phyloP scores from a whole-genome alignment of 2,888 invertebrate genomes.

The Phragmatobia fuliginosa region DNA sequence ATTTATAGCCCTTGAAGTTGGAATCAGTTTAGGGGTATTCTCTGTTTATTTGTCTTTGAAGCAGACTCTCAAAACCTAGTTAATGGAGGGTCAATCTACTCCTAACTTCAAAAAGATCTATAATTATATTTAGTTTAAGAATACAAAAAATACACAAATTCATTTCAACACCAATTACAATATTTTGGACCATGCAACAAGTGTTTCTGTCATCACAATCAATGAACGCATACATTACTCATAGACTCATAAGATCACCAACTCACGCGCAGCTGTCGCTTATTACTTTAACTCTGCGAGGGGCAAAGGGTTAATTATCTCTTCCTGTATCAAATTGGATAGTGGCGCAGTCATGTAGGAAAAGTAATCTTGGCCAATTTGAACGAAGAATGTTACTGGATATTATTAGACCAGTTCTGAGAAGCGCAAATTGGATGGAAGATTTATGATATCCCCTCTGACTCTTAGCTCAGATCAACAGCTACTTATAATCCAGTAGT shows the following conservation, averaged over 20 bases:
- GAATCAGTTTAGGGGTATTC: neutral
- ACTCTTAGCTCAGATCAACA: neutral
- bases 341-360: constrained; percentile 2
- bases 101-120: too few species aligned
- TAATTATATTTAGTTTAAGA: neutral
- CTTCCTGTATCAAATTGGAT: constrained; percentile 14
- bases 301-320: constrained; percentile 11
- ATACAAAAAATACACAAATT: too few species aligned
- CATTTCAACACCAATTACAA: neutral
- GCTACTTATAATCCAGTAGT: too few species aligned
- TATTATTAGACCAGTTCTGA: neutral
- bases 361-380: constrained; percentile 5
- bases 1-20: neutral
- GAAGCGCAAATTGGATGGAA: neutral
- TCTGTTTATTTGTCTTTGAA: neutral
- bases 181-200: neutral
- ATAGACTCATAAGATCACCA: constrained; percentile 5
- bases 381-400: neutral
- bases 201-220: neutral
- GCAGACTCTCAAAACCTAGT: neutral
- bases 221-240: constrained; percentile 11
- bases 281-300: constrained; percentile 14
- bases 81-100: too few species aligned
- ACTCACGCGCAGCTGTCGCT: constrained; percentile 22
- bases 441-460: neutral